Evolutionary conservation across 2,888 invertebrate genomes (phyloP), one percentile per base, ranked within the genome.

Genomic region (Andrena flavipes): DNA sequence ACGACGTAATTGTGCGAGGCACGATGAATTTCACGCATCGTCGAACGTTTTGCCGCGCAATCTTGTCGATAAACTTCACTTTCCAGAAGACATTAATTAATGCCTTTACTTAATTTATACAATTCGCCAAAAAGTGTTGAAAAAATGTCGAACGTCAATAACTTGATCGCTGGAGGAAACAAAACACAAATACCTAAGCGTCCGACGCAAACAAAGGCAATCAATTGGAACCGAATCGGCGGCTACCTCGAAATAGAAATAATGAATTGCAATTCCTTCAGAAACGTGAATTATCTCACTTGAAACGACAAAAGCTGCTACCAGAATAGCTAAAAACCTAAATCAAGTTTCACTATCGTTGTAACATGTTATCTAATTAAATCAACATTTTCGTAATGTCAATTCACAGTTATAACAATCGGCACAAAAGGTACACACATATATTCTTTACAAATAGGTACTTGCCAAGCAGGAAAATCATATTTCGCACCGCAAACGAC

Each of bases 111-210:
- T 30, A 80, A 80, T 72, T 63, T 68, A 33, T n/a, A 56, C n/a
- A 33, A 51, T 64, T 72, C 68, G 48, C 68, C 76, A 51, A 82
- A 81, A 68, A 64, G 13, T 68, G 59, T 72, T 33, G 49, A 64
- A 75, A 69, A 80, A 69, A 80, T 62, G 68, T 74, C 33, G 5
- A 68, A 75, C 33, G 42, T 60, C 51, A 48, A 81, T 42, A 60
- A 76, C 49, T 48, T 16, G 23, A 56, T 23, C 4, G 8, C 76
- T 69, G 33, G 20, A 72, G 30, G 33, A 72, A 80, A 82, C 71
- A 76, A 82, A 80, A 81, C n/a, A 81, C 69, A 51, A 7, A 8
- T 20, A 51, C 7, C 7, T 29, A 54, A 16, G 23, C n/a, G 26
- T 64, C 23, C 23, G 6, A 65, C 33, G 16, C n/a, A 10, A 29